Conservation (phyloP, 1,140 invertebrate genomes). For the Drosophila persimilis region DNA sequence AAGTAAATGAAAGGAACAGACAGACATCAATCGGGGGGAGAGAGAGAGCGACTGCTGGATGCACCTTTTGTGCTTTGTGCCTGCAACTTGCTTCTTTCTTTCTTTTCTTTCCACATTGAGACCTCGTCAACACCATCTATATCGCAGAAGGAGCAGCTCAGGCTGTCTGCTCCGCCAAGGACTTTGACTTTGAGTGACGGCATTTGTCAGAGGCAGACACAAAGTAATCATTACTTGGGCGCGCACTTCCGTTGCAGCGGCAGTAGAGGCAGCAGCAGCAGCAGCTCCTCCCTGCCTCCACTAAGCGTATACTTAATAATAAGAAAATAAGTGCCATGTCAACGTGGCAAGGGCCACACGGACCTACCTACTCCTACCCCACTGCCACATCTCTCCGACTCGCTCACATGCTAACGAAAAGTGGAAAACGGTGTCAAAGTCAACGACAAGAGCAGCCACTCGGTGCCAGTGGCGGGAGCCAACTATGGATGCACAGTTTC, state of each 20-base stretch:
- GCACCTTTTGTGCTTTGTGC: conserved; percentile 65
- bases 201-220: conserved; percentile 78
- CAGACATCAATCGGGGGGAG: conserved; percentile 14
- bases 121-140: conserved; percentile 26
- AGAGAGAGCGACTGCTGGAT: conserved; percentile 3
- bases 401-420: conserved; percentile 67
- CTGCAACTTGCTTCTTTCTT: conserved; percentile 40
- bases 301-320: conserved; percentile 81
- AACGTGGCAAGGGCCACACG: conserved; percentile 18
- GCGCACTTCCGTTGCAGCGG: background rate
- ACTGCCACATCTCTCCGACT: background rate
- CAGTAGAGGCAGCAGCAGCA: conserved; percentile 9
- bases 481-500: conserved; percentile 9
- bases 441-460: conserved; percentile 47
- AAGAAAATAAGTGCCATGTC: conserved; percentile 79
- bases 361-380: background rate
- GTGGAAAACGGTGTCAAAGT: conserved; percentile 80
- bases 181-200: conserved; percentile 78
- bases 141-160: background rate
- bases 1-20: conserved; percentile 54
- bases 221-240: conserved; percentile 76
- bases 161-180: conserved; percentile 9
- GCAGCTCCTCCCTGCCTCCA: conserved; percentile 12
- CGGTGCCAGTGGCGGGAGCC: no score
- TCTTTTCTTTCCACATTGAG: conserved; percentile 39